These are phyloP conservation scores for Jacana jacana DNA, from an alignment of 2,113 vertebrate species.

Conservation along the genomic window DNA sequence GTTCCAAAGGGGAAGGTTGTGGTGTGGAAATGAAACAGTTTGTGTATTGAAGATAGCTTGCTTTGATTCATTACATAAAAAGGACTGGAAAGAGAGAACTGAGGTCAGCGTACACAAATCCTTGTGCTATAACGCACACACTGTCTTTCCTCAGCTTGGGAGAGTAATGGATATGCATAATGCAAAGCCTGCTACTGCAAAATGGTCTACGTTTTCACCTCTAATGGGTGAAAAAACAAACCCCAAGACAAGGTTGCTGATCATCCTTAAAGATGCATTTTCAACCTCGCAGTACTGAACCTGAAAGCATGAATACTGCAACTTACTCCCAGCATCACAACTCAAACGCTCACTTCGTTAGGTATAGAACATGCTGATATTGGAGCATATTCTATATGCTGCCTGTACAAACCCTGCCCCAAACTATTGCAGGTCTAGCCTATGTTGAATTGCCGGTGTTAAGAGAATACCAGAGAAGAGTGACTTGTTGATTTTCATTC, in stretches of 20 bases:
- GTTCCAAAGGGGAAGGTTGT: neutral
- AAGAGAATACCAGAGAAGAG: neutral
- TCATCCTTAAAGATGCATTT: neutral
- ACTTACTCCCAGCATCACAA: neutral
- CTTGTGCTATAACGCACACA: neutral
- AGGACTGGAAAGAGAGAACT: neutral
- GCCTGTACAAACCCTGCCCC: neutral
- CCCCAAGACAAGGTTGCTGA: neutral
- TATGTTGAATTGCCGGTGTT: neutral
- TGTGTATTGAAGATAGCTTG: neutral
- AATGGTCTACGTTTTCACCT: neutral
- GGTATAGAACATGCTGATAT: neutral
- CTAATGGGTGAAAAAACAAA: neutral
- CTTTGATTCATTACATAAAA: neutral
- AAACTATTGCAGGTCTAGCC: neutral
- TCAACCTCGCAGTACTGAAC: neutral
- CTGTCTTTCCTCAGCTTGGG: neutral
- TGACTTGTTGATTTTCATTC: neutral
- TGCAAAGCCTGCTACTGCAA: neutral
- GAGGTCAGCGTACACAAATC: neutral
- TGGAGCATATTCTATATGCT: neutral
- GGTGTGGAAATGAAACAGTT: neutral
- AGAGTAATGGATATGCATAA: neutral
- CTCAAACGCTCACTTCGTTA: neutral
- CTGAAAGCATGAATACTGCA: neutral